Conservation (phyloP, 2,797 vertebrate genomes). For the Pitangus sulphuratus region DNA sequence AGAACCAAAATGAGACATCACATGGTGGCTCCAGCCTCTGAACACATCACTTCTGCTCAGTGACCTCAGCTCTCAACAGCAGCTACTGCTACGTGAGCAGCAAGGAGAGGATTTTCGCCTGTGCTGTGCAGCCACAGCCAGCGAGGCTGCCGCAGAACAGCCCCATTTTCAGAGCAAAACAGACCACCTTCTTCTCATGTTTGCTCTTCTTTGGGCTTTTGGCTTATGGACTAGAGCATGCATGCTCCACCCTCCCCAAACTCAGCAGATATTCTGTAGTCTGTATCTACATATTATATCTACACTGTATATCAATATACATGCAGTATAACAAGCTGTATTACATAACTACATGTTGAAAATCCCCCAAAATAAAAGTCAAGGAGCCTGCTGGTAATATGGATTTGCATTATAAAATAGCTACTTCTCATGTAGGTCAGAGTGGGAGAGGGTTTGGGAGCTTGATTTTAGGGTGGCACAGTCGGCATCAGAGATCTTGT, state of each 20-base stretch:
- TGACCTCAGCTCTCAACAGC: background rate
- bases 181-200: background rate
- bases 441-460: background rate
- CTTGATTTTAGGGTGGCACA: background rate
- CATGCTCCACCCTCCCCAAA: background rate
- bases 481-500: background rate
- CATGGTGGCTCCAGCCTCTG: background rate
- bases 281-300: background rate
- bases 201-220: background rate
- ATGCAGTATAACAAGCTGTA: accelerated
- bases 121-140: background rate
- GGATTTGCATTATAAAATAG: background rate
- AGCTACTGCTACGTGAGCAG: background rate
- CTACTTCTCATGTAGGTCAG: background rate
- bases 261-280: accelerated
- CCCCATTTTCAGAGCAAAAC: background rate
- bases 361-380: background rate
- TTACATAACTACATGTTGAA: background rate
- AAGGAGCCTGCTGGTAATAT: background rate
- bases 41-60: background rate
- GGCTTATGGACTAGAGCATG: background rate
- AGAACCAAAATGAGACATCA: background rate
- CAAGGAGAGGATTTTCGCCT: background rate
- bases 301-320: accelerated
- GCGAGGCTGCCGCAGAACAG: background rate